These are phyloP conservation scores for Tricholaema leucomelas DNA, from an alignment of 2,113 vertebrate genomes.

Conservation along the genomic window DNA sequence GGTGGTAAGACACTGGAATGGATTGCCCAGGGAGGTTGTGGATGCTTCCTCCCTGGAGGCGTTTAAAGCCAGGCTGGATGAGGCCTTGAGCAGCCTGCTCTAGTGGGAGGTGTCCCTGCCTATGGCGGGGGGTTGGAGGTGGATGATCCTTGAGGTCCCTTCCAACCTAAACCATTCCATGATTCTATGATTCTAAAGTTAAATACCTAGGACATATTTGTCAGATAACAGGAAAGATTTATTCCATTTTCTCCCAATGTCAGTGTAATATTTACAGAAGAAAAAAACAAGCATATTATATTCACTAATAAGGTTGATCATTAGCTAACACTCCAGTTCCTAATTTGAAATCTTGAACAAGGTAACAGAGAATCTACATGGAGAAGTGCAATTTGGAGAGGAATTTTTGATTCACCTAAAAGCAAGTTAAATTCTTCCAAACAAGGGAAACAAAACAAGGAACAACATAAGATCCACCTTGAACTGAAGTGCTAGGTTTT, in stretches of 20 bases:
- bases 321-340: not conserved
- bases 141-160: no score
- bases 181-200: no score
- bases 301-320: not conserved
- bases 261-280: not conserved
- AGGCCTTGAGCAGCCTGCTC: no score
- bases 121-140: no score
- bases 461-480: not conserved
- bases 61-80: no score
- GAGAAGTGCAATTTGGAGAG: not conserved
- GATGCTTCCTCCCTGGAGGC: no score
- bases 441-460: not conserved
- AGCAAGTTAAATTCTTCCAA: not conserved
- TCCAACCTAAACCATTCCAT: no score
- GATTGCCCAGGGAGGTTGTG: no score
- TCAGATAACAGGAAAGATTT: not conserved
- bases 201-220: not conserved
- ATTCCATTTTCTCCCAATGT: not conserved
- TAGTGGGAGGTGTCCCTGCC: no score
- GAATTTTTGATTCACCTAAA: not conserved
- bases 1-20: no score
- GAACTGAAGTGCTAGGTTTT: not conserved
- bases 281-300: not conserved
- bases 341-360: not conserved
- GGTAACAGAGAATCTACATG: not conserved